A percentile compares a stretch with the other conserved stretches of the same genome.
Evolutionary conservation across 2,888 invertebrate genomes (phyloP).

Genomic region (Amblyteles armatorius): DNA sequence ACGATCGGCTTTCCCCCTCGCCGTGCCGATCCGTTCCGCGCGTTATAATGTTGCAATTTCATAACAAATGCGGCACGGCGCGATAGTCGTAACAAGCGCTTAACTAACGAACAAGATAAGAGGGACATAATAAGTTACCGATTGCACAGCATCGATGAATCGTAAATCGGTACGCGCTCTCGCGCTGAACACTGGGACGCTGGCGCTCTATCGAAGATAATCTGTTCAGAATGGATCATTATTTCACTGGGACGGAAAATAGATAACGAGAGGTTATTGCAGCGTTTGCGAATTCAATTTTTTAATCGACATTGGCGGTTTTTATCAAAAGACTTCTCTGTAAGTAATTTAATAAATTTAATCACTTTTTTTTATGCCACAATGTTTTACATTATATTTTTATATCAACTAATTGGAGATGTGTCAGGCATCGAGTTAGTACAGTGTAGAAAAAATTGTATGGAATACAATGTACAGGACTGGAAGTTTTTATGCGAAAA

Average conservation of each 20-base stretch:
- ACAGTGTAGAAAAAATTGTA: too few relatives aligned
- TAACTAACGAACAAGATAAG: conserved; percentile 62
- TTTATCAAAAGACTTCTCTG: too few relatives aligned
- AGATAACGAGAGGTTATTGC: too few relatives aligned
- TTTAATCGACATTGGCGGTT: too few relatives aligned
- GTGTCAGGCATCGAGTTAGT: background rate
- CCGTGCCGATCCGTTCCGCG: conserved; percentile 36
- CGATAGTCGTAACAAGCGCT: conserved; percentile 70
- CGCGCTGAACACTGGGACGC: background rate
- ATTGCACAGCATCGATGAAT: conserved; percentile 43
- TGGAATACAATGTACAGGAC: too few relatives aligned
- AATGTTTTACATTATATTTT: too few relatives aligned
- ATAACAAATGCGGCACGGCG: conserved; percentile 68
- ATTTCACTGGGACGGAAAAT: too few relatives aligned
- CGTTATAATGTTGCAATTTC: conserved; percentile 75
- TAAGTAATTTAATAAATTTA: too few relatives aligned
- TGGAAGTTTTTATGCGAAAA: too few relatives aligned
- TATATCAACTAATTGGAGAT: background rate
- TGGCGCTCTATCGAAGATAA: background rate
- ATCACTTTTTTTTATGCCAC: too few relatives aligned
- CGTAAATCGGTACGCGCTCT: background rate
- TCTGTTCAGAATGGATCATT: too few relatives aligned
- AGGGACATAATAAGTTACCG: conserved; percentile 23
- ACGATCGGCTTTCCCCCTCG: conserved; percentile 25
- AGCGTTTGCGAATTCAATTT: too few relatives aligned